phyloP scores from a whole-genome alignment of 2,797 vertebrate genomes.

The Astyanax mexicanus region DNA sequence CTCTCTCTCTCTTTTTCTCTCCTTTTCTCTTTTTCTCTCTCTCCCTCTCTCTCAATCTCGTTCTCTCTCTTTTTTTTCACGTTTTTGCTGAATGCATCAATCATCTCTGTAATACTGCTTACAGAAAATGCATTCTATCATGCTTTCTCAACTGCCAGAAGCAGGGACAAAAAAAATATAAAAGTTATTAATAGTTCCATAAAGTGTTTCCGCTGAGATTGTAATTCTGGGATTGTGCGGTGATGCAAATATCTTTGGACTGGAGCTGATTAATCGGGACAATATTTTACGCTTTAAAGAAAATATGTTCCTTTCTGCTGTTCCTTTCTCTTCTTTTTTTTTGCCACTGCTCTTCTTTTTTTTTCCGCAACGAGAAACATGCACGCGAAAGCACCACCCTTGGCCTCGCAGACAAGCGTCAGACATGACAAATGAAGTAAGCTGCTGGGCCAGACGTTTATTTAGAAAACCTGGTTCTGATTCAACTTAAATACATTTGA shows the following conservation, averaged over 20 bases:
- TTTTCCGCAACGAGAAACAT: background rate
- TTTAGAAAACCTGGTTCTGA: constrained; percentile 45
- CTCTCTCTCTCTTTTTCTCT: constrained; percentile 50
- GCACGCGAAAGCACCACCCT: background rate
- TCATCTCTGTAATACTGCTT: constrained; percentile 61
- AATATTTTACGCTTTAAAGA: constrained; percentile 20
- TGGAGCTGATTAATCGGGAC: constrained; percentile 50
- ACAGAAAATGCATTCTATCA: constrained; percentile 60
- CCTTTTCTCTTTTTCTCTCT: background rate
- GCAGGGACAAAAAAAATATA: constrained; percentile 58
- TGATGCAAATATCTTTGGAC: constrained; percentile 56
- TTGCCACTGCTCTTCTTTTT: background rate
- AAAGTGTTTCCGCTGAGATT: constrained; percentile 60
- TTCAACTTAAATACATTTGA: constrained; percentile 59
- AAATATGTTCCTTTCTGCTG: background rate
- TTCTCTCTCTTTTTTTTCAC: background rate
- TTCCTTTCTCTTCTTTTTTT: constrained; percentile 9
- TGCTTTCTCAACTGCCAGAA: constrained; percentile 54
- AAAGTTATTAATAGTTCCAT: constrained; percentile 64
- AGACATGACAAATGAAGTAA: constrained; percentile 23
- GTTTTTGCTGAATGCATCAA: constrained; percentile 52
- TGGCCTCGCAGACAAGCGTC: constrained; percentile 3
- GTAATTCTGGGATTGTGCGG: constrained; percentile 50
- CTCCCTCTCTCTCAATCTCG: constrained; percentile 48
- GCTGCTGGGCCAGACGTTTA: constrained; percentile 35